A percentile compares a stretch with the other conserved stretches of the same genome.
Evolutionary conservation across 1,140 invertebrate species (phyloP).

Genomic region (Diploscapter pachys): DNA sequence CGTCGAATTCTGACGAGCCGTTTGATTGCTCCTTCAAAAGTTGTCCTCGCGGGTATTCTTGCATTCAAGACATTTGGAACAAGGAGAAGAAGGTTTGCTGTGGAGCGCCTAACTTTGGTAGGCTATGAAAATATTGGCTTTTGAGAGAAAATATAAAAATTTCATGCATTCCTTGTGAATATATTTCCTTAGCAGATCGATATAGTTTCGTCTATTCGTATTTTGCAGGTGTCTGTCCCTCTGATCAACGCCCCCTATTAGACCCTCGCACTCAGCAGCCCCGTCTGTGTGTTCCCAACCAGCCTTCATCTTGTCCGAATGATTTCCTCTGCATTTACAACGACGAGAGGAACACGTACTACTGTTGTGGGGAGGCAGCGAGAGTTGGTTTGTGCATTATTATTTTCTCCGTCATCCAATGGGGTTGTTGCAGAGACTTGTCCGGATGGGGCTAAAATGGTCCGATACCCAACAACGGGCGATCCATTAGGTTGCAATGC

Average conservation of each 20-base stretch:
- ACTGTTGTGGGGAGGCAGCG: slow-evolving; percentile 6
- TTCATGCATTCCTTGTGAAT: background rate
- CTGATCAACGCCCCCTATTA: slow-evolving; percentile 5
- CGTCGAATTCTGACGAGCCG: slow-evolving; percentile 25
- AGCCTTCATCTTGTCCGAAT: slow-evolving; percentile 5
- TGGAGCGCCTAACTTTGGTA: slow-evolving; percentile 31
- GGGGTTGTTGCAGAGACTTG: background rate
- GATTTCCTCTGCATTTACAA: slow-evolving; percentile 7
- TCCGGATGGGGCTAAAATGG: slow-evolving; percentile 4
- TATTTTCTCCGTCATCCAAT: background rate
- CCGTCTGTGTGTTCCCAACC: background rate
- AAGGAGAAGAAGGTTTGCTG: slow-evolving; percentile 30
- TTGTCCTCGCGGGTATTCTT: slow-evolving; percentile 29
- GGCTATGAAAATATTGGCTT: background rate
- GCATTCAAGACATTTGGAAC: slow-evolving; percentile 28
- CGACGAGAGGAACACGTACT: slow-evolving; percentile 5
- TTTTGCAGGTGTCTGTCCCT: slow-evolving; percentile 12
- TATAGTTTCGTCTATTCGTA: background rate
- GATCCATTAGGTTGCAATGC: slow-evolving; percentile 1
- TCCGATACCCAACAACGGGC: slow-evolving; percentile 7
- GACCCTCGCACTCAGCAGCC: slow-evolving; percentile 3
- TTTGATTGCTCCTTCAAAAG: slow-evolving; percentile 32
- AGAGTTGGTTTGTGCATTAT: background rate
- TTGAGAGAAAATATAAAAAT: background rate
- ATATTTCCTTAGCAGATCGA: background rate